These are phyloP conservation scores for Eupithecia dodoneata DNA, from an alignment of 2,888 invertebrate species.

Conservation along the genomic window DNA sequence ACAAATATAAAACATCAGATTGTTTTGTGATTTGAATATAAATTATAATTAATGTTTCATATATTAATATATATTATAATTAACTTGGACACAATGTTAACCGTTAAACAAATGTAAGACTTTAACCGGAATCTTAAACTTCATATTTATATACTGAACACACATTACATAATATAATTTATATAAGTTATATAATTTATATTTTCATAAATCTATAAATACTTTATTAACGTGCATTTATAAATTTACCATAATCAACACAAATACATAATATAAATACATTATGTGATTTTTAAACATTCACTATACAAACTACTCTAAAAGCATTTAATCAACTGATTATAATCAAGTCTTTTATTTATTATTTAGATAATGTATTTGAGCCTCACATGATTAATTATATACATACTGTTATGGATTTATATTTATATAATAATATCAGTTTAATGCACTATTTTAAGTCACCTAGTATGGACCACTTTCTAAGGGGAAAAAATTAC, in stretches of 20 bases:
- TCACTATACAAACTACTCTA: conserved; percentile 73
- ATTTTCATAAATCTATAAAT: conserved; percentile 62
- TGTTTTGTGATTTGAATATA: background rate
- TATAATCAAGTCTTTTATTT: conserved; percentile 79
- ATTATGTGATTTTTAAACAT: conserved; percentile 55
- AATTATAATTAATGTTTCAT: background rate
- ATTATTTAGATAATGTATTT: conserved; percentile 74
- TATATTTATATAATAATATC: conserved; percentile 65
- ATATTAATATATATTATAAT: background rate
- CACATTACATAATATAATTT: conserved; percentile 61
- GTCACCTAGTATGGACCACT: conserved; percentile 83
- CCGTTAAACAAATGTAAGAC: background rate
- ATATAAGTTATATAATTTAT: conserved; percentile 51
- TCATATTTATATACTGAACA: conserved; percentile 69
- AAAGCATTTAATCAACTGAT: conserved; percentile 73
- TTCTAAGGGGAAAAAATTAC: conserved; percentile 68
- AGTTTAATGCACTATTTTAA: conserved; percentile 82
- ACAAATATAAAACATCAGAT: background rate
- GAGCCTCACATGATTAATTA: conserved; percentile 78
- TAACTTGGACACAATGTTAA: conserved; percentile 9
- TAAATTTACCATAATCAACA: conserved; percentile 56
- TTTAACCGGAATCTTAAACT: conserved; percentile 16
- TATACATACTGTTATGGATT: conserved; percentile 69
- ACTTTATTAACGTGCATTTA: conserved; percentile 65
- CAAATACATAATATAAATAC: conserved; percentile 52